Evolutionary conservation across 2,888 invertebrate species (phyloP), one percentile per base, ranked within the genome.

Genomic region (Epirrhoe tristata): DNA sequence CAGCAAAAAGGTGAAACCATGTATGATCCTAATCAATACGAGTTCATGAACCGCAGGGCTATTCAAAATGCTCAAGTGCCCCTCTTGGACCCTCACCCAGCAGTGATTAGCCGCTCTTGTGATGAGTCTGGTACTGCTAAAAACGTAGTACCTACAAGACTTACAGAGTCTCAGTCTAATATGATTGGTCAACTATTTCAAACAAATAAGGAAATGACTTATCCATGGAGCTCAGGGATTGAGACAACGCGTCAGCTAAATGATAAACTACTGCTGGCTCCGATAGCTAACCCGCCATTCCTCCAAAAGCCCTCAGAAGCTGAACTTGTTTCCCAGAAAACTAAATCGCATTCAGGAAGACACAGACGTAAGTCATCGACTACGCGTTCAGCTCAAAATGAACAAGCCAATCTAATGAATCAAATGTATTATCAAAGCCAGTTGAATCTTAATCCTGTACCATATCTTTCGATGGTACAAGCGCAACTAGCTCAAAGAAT

Each of bases 51-150:
- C 24, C 24, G 10, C 17, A 53, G 1, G 6, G 3, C 0, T 17
- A 34, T 17, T 7, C 57, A 63, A 16, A 12, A n/a, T 16, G 14
- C 52, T 7, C 53, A 58, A 36, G 31, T 60, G 50, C 34, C 54
- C 36, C 43, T 64, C 16, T n/a, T 64, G 39, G 69, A 66, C 24
- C 69, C 69, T 31, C 52, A 70, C 6, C 69, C 69, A n/a, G 66
- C 69, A 52, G 55, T 70, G n/a, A 61, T 66, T n/a, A 32, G 60
- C 17, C 31, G 58, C 17, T 63, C 16, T 58, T 57, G 55, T 36
- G 64, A 68, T 24, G 61, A 58, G 55, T 55, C 54, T n/a, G 68
- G 64, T 16, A 17, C 51, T 34, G 61, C 58, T 6, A 55, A 43
- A 31, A 68, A 68, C 43, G 54, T 62, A 17, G 50, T 64, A 51